Base-by-base conservation (phyloP, 2,888 invertebrate genomes). In the Tinea semifulvella region DNA sequence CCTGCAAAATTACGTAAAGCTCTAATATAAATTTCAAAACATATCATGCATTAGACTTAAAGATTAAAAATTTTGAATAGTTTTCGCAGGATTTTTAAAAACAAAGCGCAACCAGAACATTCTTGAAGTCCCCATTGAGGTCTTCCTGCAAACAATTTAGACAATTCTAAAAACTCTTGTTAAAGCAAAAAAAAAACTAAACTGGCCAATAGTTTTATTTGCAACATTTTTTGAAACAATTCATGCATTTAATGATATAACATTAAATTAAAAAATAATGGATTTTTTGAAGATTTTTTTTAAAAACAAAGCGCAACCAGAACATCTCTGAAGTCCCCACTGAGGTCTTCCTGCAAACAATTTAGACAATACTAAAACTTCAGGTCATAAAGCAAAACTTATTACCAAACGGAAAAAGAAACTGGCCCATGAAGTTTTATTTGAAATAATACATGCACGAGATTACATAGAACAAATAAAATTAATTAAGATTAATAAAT, bases 71-170 rank as follows among this genome's bases (percentile, higher is more conserved):
- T 14, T 13, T 13, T 11, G 19, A 22, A 40, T 50, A 53, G 57
- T 65, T 64, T 66, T 68, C 65, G 71, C 70, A 68, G 73, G 68
- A 65, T 66, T n/a, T n/a, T 22, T 80, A 82, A 65, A 70, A 75
- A 61, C 81, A 68, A 58, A 87, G 72, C 59, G 83, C 80, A 59
- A 86, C 81, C 72, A 90, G 82, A 58, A 85, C 82, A 68, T 84
- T 77, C 72, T 79, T 81, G 81, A 86, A 88, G 77, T 89, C 88
- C 58, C 89, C 88, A 52, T 81, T 82, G 57, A 86, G 75, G 72
- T 89, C 88, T 56, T 85, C 86, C 86, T 88, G 84, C 8, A 8
- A n/a, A n/a, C n/a, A n/a, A n/a, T n/a, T n/a, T n/a, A n/a, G n/a
- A n/a, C n/a, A n/a, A n/a, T n/a, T n/a, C n/a, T n/a, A n/a, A n/a